phyloP scores from a whole-genome alignment of 64 coral and sea anemone genomes.

The Cladopsammia gracilis region DNA sequence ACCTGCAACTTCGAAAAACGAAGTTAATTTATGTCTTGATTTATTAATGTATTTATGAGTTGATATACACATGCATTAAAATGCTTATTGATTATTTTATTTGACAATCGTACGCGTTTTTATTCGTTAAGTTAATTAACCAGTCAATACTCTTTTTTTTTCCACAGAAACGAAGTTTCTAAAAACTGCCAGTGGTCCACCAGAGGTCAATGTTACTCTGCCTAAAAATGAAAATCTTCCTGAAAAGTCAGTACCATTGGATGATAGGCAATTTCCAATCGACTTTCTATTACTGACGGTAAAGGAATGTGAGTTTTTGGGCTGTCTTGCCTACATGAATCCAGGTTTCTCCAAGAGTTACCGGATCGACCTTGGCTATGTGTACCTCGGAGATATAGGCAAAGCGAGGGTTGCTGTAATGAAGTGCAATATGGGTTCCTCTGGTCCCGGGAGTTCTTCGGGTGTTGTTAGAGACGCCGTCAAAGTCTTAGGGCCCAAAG shows the following conservation, averaged over 20 bases:
- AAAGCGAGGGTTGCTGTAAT: too few relatives aligned
- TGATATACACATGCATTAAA: too few relatives aligned
- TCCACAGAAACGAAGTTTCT: too few relatives aligned
- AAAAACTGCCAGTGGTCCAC: background rate
- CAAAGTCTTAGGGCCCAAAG: background rate
- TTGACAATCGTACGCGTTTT: too few relatives aligned
- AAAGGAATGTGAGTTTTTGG: slow-evolving; percentile 8
- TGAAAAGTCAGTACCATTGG: background rate
- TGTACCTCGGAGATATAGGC: slow-evolving; percentile 18
- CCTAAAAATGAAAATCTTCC: background rate
- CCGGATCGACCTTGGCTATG: background rate
- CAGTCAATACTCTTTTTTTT: too few relatives aligned
- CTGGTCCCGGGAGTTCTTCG: background rate
- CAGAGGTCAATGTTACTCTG: background rate
- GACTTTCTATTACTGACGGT: slow-evolving; percentile 25
- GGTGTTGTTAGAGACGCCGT: too few relatives aligned
- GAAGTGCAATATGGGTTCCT: background rate
- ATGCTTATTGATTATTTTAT: too few relatives aligned
- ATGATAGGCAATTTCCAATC: background rate
- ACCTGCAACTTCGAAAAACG: too few relatives aligned
- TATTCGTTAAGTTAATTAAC: too few relatives aligned
- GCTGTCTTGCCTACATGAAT: background rate
- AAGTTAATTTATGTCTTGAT: too few relatives aligned
- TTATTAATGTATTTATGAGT: too few relatives aligned
- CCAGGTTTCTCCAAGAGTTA: background rate